A percentile compares a stretch with the other conserved stretches of the same genome.
Evolutionary conservation across 2,888 invertebrate genomes (phyloP).

Genomic region (Eupeodes latifasciatus): DNA sequence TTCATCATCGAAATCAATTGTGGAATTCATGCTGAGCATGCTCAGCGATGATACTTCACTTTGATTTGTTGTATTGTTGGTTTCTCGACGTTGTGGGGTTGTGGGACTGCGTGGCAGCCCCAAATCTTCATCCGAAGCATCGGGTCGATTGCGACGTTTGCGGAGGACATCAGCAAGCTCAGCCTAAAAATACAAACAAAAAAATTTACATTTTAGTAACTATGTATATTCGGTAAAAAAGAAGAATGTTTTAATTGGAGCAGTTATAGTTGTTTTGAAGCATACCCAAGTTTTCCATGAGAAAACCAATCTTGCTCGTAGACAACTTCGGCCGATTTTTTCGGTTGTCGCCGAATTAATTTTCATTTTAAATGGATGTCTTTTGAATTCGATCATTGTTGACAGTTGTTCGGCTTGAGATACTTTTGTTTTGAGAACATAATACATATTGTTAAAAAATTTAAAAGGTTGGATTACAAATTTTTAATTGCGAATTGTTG

Average conservation of each 20-base stretch:
- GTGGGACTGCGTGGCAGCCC: constrained; percentile 91
- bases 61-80: constrained; percentile 84
- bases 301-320: constrained; percentile 82
- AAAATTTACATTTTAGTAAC: not conserved
- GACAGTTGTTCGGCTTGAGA: not conserved
- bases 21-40: constrained; percentile 90
- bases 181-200: constrained; percentile 85
- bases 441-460: not conserved
- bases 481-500: not conserved
- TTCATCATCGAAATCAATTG: constrained; percentile 90
- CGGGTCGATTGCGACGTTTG: constrained; percentile 88
- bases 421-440: not conserved
- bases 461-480: not conserved
- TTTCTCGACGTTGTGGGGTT: constrained; percentile 87
- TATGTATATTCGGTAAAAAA: not conserved
- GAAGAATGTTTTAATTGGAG: not conserved
- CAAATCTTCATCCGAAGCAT: constrained; percentile 90
- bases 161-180: constrained; percentile 90
- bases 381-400: constrained; percentile 82
- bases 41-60: constrained; percentile 84
- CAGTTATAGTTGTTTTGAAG: not conserved
- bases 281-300: constrained; percentile 84
- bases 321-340: constrained; percentile 81
- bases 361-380: constrained; percentile 83
- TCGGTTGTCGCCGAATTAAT: constrained; percentile 79